Evolutionary conservation across 2,888 invertebrate species (phyloP).

Genomic region (Eupithecia subumbrata): DNA sequence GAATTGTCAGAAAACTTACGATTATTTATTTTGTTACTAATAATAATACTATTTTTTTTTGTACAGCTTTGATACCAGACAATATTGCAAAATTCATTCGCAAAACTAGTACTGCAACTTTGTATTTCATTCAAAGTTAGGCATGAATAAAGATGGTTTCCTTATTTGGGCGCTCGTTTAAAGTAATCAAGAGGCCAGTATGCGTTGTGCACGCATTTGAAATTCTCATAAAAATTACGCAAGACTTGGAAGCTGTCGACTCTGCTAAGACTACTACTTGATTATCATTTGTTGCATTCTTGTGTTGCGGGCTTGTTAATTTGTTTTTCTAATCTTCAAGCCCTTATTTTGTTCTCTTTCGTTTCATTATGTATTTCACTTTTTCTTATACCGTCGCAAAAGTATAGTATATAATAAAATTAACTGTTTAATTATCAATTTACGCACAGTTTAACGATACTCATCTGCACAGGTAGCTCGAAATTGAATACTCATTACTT

Average conservation of each 20-base stretch:
- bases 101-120: slow-evolving; percentile 20
- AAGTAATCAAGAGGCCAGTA: slow-evolving; percentile 37
- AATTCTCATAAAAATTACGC: slow-evolving; percentile 29
- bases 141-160: slow-evolving; percentile 36
- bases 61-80: not conserved
- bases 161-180: slow-evolving; percentile 39
- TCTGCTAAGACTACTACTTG: not conserved
- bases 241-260: slow-evolving; percentile 15
- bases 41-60: no score
- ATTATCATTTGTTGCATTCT: not conserved
- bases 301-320: not conserved
- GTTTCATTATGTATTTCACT: not conserved
- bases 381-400: not conserved
- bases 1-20: not conserved
- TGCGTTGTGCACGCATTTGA: slow-evolving; percentile 35
- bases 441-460: slow-evolving; percentile 3
- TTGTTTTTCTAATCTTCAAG: not conserved
- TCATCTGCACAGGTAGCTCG: slow-evolving; percentile 9
- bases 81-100: slow-evolving; percentile 16
- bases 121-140: slow-evolving; percentile 29
- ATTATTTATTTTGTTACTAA: not conserved
- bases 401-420: not conserved
- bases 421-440: slow-evolving; percentile 5
- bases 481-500: slow-evolving; percentile 13
- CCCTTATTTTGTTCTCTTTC: not conserved